These are phyloP conservation scores for Chironomus striatipennis DNA, from an alignment of 1,140 invertebrate genomes.

Conservation along the genomic window DNA sequence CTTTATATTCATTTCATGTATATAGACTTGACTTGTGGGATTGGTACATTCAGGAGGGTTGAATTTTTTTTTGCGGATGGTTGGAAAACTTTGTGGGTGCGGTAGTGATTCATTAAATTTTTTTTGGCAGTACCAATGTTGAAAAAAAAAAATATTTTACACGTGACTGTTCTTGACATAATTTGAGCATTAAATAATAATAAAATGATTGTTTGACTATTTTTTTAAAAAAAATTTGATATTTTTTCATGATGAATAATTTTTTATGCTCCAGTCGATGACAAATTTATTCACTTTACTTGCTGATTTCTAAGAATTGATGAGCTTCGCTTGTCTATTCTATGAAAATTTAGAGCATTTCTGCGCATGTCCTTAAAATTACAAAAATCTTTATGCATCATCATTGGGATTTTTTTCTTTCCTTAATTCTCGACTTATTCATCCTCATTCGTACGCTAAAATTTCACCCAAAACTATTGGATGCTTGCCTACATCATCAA, in stretches of 20 bases:
- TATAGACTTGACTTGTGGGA: neutral
- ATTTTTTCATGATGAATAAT: neutral
- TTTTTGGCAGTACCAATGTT: slow-evolving; percentile 4
- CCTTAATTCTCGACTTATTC: too few species aligned
- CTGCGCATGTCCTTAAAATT: neutral
- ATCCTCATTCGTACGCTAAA: too few species aligned
- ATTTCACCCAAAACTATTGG: too few species aligned
- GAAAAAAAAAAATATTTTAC: neutral
- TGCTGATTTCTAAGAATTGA: neutral
- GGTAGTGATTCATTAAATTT: neutral
- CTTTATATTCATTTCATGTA: neutral
- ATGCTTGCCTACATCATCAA: too few species aligned
- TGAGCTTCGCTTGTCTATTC: neutral
- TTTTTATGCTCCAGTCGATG: neutral
- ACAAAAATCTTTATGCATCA: too few species aligned
- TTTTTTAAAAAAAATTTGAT: too few species aligned
- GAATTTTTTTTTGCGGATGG: neutral
- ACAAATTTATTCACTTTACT: neutral
- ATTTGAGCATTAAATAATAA: neutral
- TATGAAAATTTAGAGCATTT: neutral
- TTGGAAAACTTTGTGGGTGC: neutral
- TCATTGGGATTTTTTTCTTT: too few species aligned
- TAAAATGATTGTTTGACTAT: neutral
- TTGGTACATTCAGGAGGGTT: slow-evolving; percentile 1
- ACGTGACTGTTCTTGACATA: slow-evolving; percentile 12